Evolutionary conservation across 2,888 invertebrate species (phyloP), one percentile per base, ranked within the genome.

Genomic region (Nymphalis polychloros): DNA sequence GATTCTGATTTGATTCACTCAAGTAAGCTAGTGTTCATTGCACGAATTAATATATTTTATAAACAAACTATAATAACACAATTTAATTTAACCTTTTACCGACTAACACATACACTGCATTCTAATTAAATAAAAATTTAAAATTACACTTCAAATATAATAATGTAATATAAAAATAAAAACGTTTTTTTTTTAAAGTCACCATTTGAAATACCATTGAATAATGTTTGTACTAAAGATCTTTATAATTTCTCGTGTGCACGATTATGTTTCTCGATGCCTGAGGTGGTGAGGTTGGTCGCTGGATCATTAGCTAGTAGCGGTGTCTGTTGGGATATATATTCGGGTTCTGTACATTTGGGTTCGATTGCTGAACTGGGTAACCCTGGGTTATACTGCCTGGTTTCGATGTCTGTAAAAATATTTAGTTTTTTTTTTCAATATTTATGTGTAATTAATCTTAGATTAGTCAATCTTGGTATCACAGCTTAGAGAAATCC

Each of bases 351-450:
- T 88, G 91, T 20, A 86, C 92, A 63, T 88, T 90, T 0, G 87
- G 93, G 73, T 94, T 94, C 70, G 94, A 93, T 67, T 94, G 94
- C 73, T 96, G 94, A 1, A 97, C 96, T 0, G 97, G 96, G 92
- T 97, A 97, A 3, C 97, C 97, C 70, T 97, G 95, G 0, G 97
- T 96, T 71, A 97, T 97, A 78, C 96, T 96, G 70, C 97, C 96
- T 0, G 96, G 94, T 82, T 96, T 96, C n/a, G 95, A 88, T 69
- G 94, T 94, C 95, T 96, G 83, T 6, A 84, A 64, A 70, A 63
- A 65, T n/a, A 61, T 20, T 1, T n/a, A n/a, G 17, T 7, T 17
- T 27, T 27, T 23, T 53, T 27, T 53, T 64, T 27, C 27, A 31
- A 6, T 20, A 16, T 27, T 17, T 17, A 7, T 0, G n/a, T 6